Evolutionary conservation across 2,113 vertebrate genomes (phyloP).

Genomic region (Prionailurus viverrinus): DNA sequence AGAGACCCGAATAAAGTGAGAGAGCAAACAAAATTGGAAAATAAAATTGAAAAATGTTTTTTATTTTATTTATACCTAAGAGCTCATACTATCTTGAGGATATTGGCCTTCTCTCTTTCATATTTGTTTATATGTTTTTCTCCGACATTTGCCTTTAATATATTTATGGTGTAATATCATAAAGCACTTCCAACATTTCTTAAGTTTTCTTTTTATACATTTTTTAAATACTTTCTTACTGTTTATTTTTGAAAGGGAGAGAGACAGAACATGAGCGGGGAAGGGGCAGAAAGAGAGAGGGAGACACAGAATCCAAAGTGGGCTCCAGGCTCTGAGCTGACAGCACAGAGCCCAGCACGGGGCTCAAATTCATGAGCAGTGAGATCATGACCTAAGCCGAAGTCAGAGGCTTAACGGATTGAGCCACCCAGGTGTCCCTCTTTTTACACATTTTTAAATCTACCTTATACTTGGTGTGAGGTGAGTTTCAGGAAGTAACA

Average conservation of each 20-base stretch:
- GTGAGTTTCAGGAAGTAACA: background rate
- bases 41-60: conserved; percentile 30
- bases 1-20: conserved; percentile 25
- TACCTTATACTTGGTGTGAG: background rate
- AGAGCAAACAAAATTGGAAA: conserved; percentile 34
- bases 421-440: background rate
- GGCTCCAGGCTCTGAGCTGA: too few relatives aligned
- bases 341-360: too few relatives aligned
- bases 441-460: conserved; percentile 51
- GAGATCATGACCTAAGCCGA: too few relatives aligned
- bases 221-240: too few relatives aligned
- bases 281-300: too few relatives aligned
- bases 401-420: too few relatives aligned
- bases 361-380: too few relatives aligned
- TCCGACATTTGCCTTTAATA: conserved; percentile 38
- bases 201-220: conserved; percentile 46
- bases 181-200: conserved; percentile 32
- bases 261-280: too few relatives aligned
- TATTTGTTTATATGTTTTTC: background rate
- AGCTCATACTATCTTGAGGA: background rate
- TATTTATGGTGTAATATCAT: conserved; percentile 12
- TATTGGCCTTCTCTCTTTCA: conserved; percentile 1
- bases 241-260: too few relatives aligned
- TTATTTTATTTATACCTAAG: background rate
- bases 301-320: too few relatives aligned